Base-by-base conservation (phyloP, 2,888 invertebrate species). In the Nomada flava region DNA sequence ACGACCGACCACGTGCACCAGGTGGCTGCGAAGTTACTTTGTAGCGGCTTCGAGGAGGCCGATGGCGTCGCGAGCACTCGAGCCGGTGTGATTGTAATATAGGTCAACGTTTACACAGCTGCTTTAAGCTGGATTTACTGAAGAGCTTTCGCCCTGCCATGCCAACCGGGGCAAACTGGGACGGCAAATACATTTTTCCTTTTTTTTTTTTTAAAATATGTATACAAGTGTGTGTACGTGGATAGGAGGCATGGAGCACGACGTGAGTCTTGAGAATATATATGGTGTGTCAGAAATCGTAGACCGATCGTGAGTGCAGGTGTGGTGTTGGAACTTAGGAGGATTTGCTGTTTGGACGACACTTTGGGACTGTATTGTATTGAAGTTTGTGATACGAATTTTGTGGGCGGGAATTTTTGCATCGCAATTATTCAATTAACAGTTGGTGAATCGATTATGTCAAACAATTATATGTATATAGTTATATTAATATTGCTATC, bases 61-160 rank as follows among this genome's bases (percentile, higher is more conserved):
- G 86, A 83, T 75, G 86, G 79, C 78, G 65, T 76, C 64, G 74
- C 62, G 82, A 65, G 79, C 82, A 75, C 84, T 80, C 79, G 74
- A 80, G 85, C 85, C 76, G 87, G 85, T 89, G 91, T 91, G 90
- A 92, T 92, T 92, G 90, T 91, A 92, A 93, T 92, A 91, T 92
- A 92, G 93, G 93, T 93, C 93, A 93, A 92, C 91, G 92, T 93
- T 93, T 93, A 92, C 93, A 92, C 92, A 92, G 92, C 91, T 90
- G 92, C 92, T 91, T 92, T 90, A 91, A 93, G 93, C 92, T 91
- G 92, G 91, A 92, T 93, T 93, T 92, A 92, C 91, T 90, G 89
- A 91, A 92, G 92, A 91, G 92, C 92, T 92, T 92, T 90, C 88
- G 88, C 89, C 90, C 86, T 87, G 88, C 89, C 80, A 89, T 89